A percentile compares a stretch with the other conserved stretches of the same genome.
Evolutionary conservation across 2,888 invertebrate species (phyloP).

Genomic region (Scelioninae gen. 1): DNA sequence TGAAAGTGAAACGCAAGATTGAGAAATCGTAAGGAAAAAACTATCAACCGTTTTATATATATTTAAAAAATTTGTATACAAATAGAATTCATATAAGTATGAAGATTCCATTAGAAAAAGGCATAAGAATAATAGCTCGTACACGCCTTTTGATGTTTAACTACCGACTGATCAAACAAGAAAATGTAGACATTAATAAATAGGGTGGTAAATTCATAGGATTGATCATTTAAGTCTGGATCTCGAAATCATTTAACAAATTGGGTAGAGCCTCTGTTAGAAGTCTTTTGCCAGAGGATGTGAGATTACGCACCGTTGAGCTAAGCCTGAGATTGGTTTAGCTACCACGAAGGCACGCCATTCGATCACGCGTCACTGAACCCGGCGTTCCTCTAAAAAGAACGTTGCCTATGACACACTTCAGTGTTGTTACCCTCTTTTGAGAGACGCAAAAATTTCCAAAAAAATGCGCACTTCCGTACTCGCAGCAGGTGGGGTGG

Average conservation of each 20-base stretch:
- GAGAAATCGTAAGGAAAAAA: too few relatives aligned
- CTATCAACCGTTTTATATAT: too few relatives aligned
- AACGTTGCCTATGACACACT: conserved; percentile 69
- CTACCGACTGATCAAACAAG: conserved; percentile 37
- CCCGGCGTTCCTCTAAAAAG: conserved; percentile 75
- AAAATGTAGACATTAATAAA: conserved; percentile 56
- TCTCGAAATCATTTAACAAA: conserved; percentile 81
- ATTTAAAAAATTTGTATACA: not conserved
- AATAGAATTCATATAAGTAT: not conserved
- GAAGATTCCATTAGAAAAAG: not conserved
- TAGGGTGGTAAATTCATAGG: conserved; percentile 68
- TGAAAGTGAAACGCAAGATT: not conserved
- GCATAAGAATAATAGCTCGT: conserved; percentile 17
- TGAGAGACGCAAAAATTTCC: conserved; percentile 67
- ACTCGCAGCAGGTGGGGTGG: conserved; percentile 80
- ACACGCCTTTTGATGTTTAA: conserved; percentile 28
- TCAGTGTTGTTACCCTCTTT: conserved; percentile 50
- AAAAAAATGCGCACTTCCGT: conserved; percentile 73
- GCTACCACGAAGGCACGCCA: conserved; percentile 83
- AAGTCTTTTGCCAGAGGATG: conserved; percentile 71
- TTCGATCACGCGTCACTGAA: conserved; percentile 83
- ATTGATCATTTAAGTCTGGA: conserved; percentile 78
- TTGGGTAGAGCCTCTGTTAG: conserved; percentile 71
- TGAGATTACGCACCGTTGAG: conserved; percentile 80
- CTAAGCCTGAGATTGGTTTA: conserved; percentile 85